Evolutionary conservation across 2,113 vertebrate genomes (phyloP), one percentile per base, ranked within the genome.

Genomic region (Pygoscelis antarcticus): DNA sequence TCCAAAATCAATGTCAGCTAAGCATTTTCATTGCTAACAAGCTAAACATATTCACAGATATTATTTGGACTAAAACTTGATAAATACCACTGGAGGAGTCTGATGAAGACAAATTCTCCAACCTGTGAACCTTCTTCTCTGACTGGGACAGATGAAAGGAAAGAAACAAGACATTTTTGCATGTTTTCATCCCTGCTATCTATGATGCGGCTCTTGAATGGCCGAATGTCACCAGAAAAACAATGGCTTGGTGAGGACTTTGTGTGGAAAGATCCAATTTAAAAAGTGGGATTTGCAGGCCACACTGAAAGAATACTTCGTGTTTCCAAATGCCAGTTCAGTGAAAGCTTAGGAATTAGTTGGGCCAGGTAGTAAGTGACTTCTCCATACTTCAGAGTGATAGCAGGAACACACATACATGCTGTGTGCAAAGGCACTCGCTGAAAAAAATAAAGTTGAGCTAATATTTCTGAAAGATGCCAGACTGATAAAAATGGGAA

Each of bases 1-100:
- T 91, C 55, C 72, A 83, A 95, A 96, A 86, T 90, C 84, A 78
- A 78, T 88, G 91, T 61, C 82, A 88, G 90, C 34, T 42, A 74
- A 71, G 55, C 29, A 64, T 88, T 91, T 77, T 78, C 42, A 74
- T 26, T 74, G n/a, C 70, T 87, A 91, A 76, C 46, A 72, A 75
- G 75, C 54, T 66, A 88, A 96, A 80, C 26, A 55, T 85, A 90
- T 95, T 95, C 78, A 86, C 52, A 89, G 81, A 80, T 91, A 76
- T 76, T 76, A 79, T 88, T 87, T 88, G 23, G 84, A 51, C 46
- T 88, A 62, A 83, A 90, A 62, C 47, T 58, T 89, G 87, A 83
- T 74, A 79, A 83, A 89, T 47, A 69, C 58, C 26, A 38, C 9
- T 38, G 58, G 16, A 88, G 14, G 38, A 54, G 30, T 61, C 16